Conservation (phyloP, 2,113 vertebrate species). For the Saguinus midas region DNA sequence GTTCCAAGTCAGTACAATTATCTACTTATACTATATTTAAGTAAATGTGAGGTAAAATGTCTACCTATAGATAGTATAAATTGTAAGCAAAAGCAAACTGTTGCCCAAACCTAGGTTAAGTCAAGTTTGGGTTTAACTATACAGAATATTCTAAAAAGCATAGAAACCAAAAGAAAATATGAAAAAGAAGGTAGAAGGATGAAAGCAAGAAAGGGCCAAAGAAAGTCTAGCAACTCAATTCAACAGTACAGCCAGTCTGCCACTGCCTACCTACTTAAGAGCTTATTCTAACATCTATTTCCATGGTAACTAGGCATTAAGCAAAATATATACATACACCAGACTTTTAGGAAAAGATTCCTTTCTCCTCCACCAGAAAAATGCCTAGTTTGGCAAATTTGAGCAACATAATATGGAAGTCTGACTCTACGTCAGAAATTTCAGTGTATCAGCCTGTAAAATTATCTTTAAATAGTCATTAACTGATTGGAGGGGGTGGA, state of each 20-base stretch:
- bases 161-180: background rate
- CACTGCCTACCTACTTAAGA: background rate
- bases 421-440: background rate
- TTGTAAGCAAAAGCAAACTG: background rate
- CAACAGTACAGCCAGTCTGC: background rate
- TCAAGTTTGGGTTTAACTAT: background rate
- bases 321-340: background rate
- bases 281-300: background rate
- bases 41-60: background rate
- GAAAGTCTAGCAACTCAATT: background rate
- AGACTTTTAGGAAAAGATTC: background rate
- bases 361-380: background rate
- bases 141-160: background rate
- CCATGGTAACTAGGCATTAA: background rate
- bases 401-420: background rate
- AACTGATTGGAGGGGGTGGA: background rate
- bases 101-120: background rate
- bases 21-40: background rate
- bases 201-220: background rate
- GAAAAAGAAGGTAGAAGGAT: background rate
- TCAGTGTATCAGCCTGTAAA: background rate
- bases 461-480: background rate
- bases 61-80: background rate
- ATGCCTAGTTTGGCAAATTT: background rate
- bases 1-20: background rate